These are phyloP conservation scores for Sminthopsis crassicaudata DNA, from an alignment of 2,113 vertebrate genomes.

Conservation along the genomic window DNA sequence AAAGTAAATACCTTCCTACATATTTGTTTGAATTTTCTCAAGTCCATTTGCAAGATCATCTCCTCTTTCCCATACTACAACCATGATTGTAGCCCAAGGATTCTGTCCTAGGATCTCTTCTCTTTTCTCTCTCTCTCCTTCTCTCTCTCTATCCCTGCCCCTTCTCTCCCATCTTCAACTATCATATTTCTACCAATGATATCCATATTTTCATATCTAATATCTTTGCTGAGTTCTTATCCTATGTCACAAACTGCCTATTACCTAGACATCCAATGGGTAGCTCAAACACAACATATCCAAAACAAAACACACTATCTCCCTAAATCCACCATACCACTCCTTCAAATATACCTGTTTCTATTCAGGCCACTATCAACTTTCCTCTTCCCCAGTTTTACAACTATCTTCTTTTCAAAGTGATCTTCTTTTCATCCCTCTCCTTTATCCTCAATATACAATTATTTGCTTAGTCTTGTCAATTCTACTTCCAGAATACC, in stretches of 20 bases:
- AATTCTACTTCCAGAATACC: background rate
- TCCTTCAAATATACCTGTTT: background rate
- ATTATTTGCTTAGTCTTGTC: background rate
- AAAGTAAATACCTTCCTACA: background rate
- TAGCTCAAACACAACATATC: background rate
- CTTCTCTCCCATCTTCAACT: background rate
- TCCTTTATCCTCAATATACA: background rate
- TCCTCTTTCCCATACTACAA: background rate
- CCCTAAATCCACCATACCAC: background rate
- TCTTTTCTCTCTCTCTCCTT: background rate
- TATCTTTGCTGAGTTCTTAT: background rate
- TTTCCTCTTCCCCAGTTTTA: background rate
- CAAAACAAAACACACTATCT: background rate
- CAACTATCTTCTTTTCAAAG: background rate
- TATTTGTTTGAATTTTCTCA: background rate
- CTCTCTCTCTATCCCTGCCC: too few relatives aligned
- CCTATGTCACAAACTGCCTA: background rate
- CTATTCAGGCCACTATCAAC: background rate
- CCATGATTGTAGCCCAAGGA: background rate
- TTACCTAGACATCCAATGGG: background rate
- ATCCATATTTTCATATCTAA: background rate
- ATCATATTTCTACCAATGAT: background rate
- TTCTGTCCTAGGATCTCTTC: background rate
- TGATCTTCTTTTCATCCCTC: background rate
- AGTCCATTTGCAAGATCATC: background rate